Evolutionary conservation across 2,113 vertebrate species (phyloP), one percentile per base, ranked within the genome.

Genomic region (rabbit (Oryctolagus cuniculus)): DNA sequence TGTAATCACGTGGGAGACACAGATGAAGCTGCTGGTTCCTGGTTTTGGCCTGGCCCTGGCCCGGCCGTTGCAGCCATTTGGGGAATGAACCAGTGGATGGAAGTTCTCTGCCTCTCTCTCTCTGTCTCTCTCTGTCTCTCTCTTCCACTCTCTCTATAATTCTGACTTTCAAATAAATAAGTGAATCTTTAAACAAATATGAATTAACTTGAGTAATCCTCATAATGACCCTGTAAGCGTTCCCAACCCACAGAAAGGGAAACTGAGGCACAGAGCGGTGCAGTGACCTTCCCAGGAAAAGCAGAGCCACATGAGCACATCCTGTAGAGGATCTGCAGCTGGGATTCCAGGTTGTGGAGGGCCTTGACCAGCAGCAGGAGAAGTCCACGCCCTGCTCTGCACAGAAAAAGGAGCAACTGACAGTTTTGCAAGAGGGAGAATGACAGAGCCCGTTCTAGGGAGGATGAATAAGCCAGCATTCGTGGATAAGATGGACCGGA

Each of bases 381-480:
- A n/a, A 63, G 27, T 21, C 81, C 6, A 25, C 4, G 27, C 55
- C 81, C 75, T 64, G 31, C 64, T 64, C 67, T 51, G 15, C 1
- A 72, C 1, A 64, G 38, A 69, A 84, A 91, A 89, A 31, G 25
- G 51, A 87, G 36, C 27, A 87, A 66, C 16, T 24, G 21, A 82
- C 78, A 25, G n/a, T 89, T 31, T 69, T 64, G 27, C 55, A 58
- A 70, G 17, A 66, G 27, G 12, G 55, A 34, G 17, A 27, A 51
- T 34, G 75, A 55, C 0, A 78, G 19, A 53, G 90, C 69, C 72
- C 36, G 67, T 67, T 17, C 87, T n/a, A 84, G 38, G 75, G 34
- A 93, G 29, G 93, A 53, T 44, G 61, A 81, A 86, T 16, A 22
- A 55, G 19, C 22, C 74, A 8, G 38, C 36, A 74, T 95, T 91